phyloP scores from a whole-genome alignment of 2,113 vertebrate species.

The Periophthalmodon schlosseri region DNA sequence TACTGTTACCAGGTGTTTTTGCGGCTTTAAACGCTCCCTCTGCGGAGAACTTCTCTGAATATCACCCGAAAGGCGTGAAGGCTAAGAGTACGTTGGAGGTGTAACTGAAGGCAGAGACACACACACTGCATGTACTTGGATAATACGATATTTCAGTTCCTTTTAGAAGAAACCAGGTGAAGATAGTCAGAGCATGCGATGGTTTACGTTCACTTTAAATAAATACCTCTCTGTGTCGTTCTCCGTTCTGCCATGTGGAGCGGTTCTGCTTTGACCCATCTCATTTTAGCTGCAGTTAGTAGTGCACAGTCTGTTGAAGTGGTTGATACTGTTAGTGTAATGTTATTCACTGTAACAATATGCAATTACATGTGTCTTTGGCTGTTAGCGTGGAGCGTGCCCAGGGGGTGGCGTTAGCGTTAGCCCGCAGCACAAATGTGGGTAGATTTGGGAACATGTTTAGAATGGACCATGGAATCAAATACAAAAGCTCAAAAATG shows the following conservation, averaged over 20 bases:
- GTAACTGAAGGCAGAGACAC: not conserved
- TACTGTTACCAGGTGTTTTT: too few species aligned
- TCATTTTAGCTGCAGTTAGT: slow-evolving; percentile 32
- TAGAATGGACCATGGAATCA: too few species aligned
- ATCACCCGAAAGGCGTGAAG: not conserved
- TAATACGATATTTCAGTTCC: not conserved
- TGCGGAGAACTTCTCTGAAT: not conserved
- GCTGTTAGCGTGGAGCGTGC: slow-evolving; percentile 4
- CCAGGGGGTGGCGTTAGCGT: not conserved
- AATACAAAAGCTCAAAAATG: too few species aligned
- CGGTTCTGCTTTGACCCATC: slow-evolving; percentile 34
- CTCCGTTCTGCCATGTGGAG: slow-evolving; percentile 23
- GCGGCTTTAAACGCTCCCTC: too few species aligned
- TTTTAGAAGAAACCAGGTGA: slow-evolving; percentile 3
- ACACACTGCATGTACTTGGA: slow-evolving; percentile 2
- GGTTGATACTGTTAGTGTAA: slow-evolving; percentile 44
- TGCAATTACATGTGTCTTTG: slow-evolving; percentile 48
- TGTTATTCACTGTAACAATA: slow-evolving; percentile 56
- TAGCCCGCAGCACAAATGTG: not conserved
- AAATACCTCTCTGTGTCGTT: slow-evolving; percentile 48
- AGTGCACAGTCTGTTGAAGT: slow-evolving; percentile 29
- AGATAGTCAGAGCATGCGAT: slow-evolving; percentile 1
- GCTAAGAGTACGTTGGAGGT: not conserved
- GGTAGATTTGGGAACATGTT: not conserved
- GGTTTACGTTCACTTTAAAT: slow-evolving; percentile 36